Evolutionary conservation across 2,113 vertebrate species (phyloP), one percentile per base, ranked within the genome.

Genomic region (Mesocricetus auratus): DNA sequence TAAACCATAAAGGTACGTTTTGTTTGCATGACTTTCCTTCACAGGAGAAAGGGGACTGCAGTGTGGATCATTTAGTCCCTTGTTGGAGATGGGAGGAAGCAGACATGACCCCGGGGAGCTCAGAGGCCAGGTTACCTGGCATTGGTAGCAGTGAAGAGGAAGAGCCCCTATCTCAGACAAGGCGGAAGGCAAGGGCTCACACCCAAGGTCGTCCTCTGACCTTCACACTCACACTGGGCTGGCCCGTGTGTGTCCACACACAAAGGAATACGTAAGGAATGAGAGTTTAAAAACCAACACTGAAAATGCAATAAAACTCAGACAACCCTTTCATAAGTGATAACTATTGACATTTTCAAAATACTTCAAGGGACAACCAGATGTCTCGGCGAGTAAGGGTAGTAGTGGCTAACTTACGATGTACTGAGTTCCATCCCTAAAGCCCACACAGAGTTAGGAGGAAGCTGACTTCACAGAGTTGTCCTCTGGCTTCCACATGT

Each of bases 301-400:
- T 45, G 39, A 96, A 94, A 22, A 83, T 81, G 58, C 92, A 94
- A 77, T 50, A 2, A 90, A 96, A 95, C 13, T 86, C 42, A 92
- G 16, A 68, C 24, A 79, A 92, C 68, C 15, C 75, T 85, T 94
- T 92, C 16, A 45, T 58, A 95, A 96, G 47, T 42, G 24, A 10
- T 93, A 60, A 68, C 69, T 89, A 22, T 90, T 93, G 22, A 31
- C 1, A 42, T 16, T 93, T 39, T n/a, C 13, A 81, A 82, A 60
- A 60, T 21, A 78, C 21, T n/a, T 16, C 36, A 8, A 58, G 56
- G 81, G 56, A 39, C 81, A 68, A 31, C 60, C 29, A 47, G 9
- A 42, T 85, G 24, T 58, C 60, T 86, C 60, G 66, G 10, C 15
- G 15, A 45, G 17, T 66, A 66, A 26, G 36, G 56, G 22, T 13